Conservation (phyloP, 2,797 vertebrate species). For the Mallotus villosus region DNA sequence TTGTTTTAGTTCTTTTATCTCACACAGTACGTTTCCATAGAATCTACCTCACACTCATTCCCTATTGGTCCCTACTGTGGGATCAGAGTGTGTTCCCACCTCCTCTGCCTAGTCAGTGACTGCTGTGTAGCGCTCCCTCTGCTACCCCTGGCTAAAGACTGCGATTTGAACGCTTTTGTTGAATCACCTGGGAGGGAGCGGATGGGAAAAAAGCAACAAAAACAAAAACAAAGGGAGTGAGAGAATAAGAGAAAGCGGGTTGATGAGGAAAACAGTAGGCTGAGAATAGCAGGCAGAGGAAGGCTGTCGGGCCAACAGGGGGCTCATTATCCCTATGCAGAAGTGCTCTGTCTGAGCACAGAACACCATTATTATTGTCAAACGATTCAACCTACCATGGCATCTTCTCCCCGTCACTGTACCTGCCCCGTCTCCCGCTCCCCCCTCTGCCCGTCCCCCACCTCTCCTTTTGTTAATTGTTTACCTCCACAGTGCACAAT, state of each 20-base stretch:
- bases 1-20: constrained; percentile 8
- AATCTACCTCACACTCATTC: constrained; percentile 1
- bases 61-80: constrained; percentile 12
- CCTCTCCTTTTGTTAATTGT: neutral
- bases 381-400: constrained; percentile 43
- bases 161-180: constrained; percentile 62
- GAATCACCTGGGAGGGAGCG: constrained; percentile 55
- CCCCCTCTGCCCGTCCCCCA: neutral
- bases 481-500: neutral
- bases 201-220: constrained; percentile 24
- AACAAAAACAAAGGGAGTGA: constrained; percentile 4
- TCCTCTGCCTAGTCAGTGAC: constrained; percentile 22
- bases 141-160: constrained; percentile 47
- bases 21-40: neutral
- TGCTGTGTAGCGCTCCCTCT: constrained; percentile 36
- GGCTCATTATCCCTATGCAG: constrained; percentile 46
- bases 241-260: constrained; percentile 23
- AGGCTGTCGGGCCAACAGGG: constrained; percentile 35
- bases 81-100: too few relatives aligned
- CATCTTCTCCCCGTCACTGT: constrained; percentile 5
- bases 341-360: constrained; percentile 52
- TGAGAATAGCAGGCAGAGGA: constrained; percentile 54
- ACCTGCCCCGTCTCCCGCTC: neutral
- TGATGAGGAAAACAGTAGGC: constrained; percentile 33
- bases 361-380: constrained; percentile 56